Base-by-base conservation (phyloP, 1,140 invertebrate genomes). In the Gryon sp. region DNA sequence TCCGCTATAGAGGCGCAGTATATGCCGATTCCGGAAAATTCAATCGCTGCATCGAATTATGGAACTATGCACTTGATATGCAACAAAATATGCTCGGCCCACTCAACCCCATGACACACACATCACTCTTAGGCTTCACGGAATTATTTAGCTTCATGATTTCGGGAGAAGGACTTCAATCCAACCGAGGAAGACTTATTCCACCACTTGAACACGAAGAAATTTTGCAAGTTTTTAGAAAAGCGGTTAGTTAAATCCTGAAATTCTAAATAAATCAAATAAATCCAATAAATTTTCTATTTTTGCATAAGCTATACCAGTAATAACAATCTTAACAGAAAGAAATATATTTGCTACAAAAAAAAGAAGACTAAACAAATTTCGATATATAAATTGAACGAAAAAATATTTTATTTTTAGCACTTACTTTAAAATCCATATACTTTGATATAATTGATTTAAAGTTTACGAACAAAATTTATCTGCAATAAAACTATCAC, bases 11-110 rank as follows among this genome's bases (percentile, higher is more conserved):
- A 82, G 97, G 97, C 19, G 97, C 97, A 0, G 93, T 98, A 34
- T 99, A 98, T 89, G 97, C 97, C 11, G 97, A 97, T 87, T 94
- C 95, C 59, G 97, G 97, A 6, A 95, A 97, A 83, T 98, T 98
- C 88, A 92, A 93, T 75, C 92, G 96, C 46, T 98, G 97, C 87
- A 95, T 98, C 62, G 93, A 95, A 80, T 90, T 99, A 20, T 99
- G 97, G 97, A 96, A 96, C 87, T 98, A 98, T 87, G 97, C 97
- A n/a, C 89, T 99, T 6, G 96, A 98, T 84, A 98, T 98, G 94
- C 97, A 98, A 88, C 96, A 97, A 84, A 93, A 93, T 63, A 96
- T 97, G 88, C 90, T 98, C 46, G 96, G 97, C 78, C 94, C 96
- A n/a, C 90, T 98, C 5, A 97, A 95, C 88, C 95, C 96, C 2